Percentiles rank a stretch among this genome's conserved stretches.
phyloP scores from a whole-genome alignment of 2,888 invertebrate genomes.

The Mythimna impura region DNA sequence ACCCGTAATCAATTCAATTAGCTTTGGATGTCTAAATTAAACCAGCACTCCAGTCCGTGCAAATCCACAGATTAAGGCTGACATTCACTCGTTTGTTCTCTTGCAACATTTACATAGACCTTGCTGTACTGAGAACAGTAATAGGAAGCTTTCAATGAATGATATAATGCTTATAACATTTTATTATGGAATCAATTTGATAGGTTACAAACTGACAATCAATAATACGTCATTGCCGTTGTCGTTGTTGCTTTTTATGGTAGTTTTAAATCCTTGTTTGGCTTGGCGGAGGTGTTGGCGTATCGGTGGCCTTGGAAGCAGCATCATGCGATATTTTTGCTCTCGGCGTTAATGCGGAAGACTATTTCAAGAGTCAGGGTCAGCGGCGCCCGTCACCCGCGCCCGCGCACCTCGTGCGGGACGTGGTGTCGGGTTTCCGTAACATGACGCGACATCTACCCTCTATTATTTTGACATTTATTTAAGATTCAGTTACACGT shows the following conservation, averaged over 20 bases:
- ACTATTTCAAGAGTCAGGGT: conserved; percentile 91
- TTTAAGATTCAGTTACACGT: background rate
- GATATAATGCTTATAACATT: conserved; percentile 17
- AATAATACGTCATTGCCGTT: conserved; percentile 50
- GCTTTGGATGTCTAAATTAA: conserved; percentile 45
- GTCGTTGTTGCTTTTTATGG: conserved; percentile 65
- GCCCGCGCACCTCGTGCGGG: conserved; percentile 75
- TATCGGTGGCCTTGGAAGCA: conserved; percentile 78
- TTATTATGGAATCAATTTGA: conserved; percentile 10
- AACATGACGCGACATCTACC: conserved; percentile 74
- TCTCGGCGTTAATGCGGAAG: conserved; percentile 89
- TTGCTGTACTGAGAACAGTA: conserved; percentile 56
- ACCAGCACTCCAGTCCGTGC: conserved; percentile 30
- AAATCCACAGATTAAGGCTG: conserved; percentile 50
- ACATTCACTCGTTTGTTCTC: conserved; percentile 61
- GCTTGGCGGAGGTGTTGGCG: conserved; percentile 77
- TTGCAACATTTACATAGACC: conserved; percentile 60
- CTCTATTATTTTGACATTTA: conserved; percentile 50
- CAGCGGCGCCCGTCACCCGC: conserved; percentile 83
- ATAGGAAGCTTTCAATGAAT: conserved; percentile 49
- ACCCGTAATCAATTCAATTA: conserved; percentile 49
- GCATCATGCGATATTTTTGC: conserved; percentile 90
- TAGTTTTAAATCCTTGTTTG: conserved; percentile 79
- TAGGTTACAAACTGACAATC: conserved; percentile 62
- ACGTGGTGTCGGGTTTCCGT: conserved; percentile 82